These are phyloP conservation scores for Hexactinellida sp. DNA, from an alignment of 37 sponge, comb jelly and placozoan genomes.

Conservation along the genomic window DNA sequence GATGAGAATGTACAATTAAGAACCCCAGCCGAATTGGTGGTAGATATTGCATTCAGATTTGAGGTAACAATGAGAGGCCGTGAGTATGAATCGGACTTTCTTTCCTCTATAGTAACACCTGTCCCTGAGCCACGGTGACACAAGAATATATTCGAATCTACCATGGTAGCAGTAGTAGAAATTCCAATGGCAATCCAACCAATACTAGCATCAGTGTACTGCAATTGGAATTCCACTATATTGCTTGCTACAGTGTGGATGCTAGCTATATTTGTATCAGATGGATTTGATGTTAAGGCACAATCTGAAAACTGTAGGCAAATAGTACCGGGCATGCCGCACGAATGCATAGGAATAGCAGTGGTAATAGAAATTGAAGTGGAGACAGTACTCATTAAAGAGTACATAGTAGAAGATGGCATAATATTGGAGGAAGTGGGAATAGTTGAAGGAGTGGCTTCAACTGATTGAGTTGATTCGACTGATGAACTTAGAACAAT, in stretches of 20 bases:
- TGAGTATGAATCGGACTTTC: not conserved
- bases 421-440: too few species aligned
- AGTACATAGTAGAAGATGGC: too few species aligned
- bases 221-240: not conserved
- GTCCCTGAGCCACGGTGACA: not conserved
- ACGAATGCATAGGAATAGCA: too few species aligned
- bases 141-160: not conserved
- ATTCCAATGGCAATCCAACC: slow-evolving; percentile 1
- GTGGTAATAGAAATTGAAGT: too few species aligned
- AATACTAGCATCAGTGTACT: not conserved
- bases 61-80: not conserved
- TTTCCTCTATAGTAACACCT: not conserved
- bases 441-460: too few species aligned
- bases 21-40: not conserved
- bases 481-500: too few species aligned
- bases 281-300: not conserved
- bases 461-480: too few species aligned
- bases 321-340: not conserved
- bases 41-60: not conserved
- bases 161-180: not conserved
- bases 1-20: not conserved
- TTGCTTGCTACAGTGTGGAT: not conserved
- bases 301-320: not conserved
- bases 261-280: not conserved
- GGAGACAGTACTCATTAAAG: too few species aligned